These are phyloP conservation scores for Aphidius colemani DNA, from an alignment of 2,888 invertebrate species.

Conservation along the genomic window DNA sequence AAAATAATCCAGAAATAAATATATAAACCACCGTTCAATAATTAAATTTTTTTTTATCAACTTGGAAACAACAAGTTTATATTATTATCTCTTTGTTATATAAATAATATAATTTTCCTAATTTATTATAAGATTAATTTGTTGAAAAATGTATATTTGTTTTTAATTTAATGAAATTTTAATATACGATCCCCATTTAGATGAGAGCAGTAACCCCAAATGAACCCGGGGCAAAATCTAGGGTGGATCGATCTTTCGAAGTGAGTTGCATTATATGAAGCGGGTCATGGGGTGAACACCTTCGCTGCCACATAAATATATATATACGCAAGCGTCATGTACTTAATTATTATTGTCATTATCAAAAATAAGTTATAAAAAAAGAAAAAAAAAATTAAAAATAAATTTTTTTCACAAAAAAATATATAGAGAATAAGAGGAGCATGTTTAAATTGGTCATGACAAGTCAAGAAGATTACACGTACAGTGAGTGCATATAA, in stretches of 20 bases:
- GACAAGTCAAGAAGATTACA: constrained; percentile 36
- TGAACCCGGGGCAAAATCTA: constrained; percentile 44
- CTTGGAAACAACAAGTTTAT: background rate
- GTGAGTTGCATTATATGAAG: constrained; percentile 42
- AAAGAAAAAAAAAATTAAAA: background rate
- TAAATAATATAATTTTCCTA: no score
- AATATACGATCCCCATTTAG: constrained; percentile 40
- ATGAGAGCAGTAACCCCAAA: constrained; percentile 58
- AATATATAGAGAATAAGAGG: constrained; percentile 17
- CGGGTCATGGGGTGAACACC: constrained; percentile 55
- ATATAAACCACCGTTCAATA: background rate
- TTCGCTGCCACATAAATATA: constrained; percentile 35
- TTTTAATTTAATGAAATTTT: no score
- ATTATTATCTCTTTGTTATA: background rate
- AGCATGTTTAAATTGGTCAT: constrained; percentile 38
- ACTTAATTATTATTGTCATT: background rate
- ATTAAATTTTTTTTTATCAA: background rate
- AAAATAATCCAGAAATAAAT: background rate
- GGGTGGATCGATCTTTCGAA: constrained; percentile 54
- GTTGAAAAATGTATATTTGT: constrained; percentile 30
- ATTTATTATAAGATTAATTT: no score
- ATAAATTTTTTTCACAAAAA: no score
- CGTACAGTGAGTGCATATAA: constrained; percentile 13
- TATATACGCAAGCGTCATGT: background rate
- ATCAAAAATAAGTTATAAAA: background rate